Evolutionary conservation across 2,113 vertebrate genomes (phyloP).

Genomic region (Mesitornis unicolor): DNA sequence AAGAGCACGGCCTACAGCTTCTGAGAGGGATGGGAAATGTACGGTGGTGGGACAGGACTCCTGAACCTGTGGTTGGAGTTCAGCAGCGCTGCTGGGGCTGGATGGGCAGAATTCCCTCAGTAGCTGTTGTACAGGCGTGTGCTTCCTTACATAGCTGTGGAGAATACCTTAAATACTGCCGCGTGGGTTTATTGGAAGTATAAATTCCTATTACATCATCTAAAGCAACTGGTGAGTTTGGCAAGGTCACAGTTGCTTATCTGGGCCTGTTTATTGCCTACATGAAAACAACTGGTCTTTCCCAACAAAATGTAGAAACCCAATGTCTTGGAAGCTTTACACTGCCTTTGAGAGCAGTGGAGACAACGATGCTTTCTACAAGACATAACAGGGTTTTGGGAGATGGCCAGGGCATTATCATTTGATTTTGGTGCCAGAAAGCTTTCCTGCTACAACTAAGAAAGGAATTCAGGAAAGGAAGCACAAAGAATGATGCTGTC

Average conservation of each 20-base stretch:
- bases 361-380: background rate
- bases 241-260: background rate
- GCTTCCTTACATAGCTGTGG: background rate
- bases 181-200: background rate
- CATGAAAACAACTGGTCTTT: background rate
- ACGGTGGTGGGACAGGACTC: background rate
- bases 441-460: background rate
- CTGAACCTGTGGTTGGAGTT: too few species aligned
- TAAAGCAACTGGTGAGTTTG: background rate
- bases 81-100: background rate
- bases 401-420: slow-evolving; percentile 13
- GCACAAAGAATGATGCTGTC: background rate
- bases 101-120: background rate
- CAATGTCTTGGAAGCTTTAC: background rate
- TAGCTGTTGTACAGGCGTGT: background rate
- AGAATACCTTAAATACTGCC: background rate
- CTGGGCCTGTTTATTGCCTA: background rate
- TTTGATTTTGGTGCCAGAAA: slow-evolving; percentile 22
- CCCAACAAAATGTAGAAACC: background rate
- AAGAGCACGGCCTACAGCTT: background rate
- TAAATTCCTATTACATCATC: background rate
- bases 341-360: background rate
- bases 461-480: slow-evolving; percentile 14
- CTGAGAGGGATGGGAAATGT: background rate
- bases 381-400: background rate